Conservation (phyloP, 2,113 vertebrate species). For the Oryctolagus cuniculus region mOryCun1.1 NC_091442.1:89547501-89548000, state of each 20-base stretch:
- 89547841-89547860: neutral
- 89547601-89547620: neutral
- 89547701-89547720: neutral
- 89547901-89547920: neutral
- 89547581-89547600: neutral
- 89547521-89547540: neutral
- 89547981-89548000: too few relatives aligned
- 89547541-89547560: constrained; percentile 18
- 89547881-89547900: neutral
- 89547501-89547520: neutral
- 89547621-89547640: neutral
- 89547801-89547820: neutral
- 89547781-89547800: neutral
- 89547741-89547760: neutral
- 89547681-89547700: neutral
- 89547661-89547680: neutral
- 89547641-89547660: neutral
- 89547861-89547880: neutral
- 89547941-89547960: too few relatives aligned
- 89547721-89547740: neutral
- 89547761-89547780: neutral
- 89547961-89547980: too few relatives aligned
- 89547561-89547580: neutral
- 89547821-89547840: neutral
- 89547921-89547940: neutral